Evolutionary conservation across 1,140 invertebrate genomes (phyloP), one percentile per base, ranked within the genome.

Genomic region (Cotesia glomerata): DNA sequence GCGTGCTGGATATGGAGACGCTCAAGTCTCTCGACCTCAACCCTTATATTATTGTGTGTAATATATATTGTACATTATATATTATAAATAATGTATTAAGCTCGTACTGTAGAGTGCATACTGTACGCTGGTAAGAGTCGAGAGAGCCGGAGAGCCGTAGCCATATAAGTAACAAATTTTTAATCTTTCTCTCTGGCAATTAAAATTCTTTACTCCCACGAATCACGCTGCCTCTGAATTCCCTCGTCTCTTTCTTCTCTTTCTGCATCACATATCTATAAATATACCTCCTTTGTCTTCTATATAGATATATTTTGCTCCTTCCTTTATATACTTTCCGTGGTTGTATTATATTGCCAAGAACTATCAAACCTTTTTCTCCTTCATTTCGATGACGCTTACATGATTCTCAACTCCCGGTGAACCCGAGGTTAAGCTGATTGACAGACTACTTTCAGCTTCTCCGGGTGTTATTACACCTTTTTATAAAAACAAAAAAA

Each of bases 121-220:
- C 26, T 26, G 26, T 26, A 26, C 26, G 26, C 26, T 26, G 39
- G 39, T 45, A 45, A 45, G 39, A 26, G 26, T 26, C 39, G 39
- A 45, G 77, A 18, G 52, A 77, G 76, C 77, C 75, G 76, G 39
- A 45, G 36, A 74, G 79, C 73, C 76, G 77, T 76, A 79, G 75
- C 76, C 69, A 58, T 78, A 82, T 81, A 81, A 78, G 78, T 71
- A 70, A 76, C 72, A 74, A 76, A 26, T 18, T 58, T 26, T 58
- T 58, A 26, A 73, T 75, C 72, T 68, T 79, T 82, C 82, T 77
- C 81, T 58, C 56, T 77, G 81, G 84, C 84, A 86, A 86, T 86
- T 86, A 86, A 86, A 86, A 86, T 86, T 86, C 84, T 85, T 86
- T 82, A 78, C 78, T 78, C 80, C 82, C 80, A 78, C 81, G 79